These are phyloP conservation scores for Uromys caudimaculatus DNA, from an alignment of 2,797 vertebrate species.

Conservation along the genomic window DNA sequence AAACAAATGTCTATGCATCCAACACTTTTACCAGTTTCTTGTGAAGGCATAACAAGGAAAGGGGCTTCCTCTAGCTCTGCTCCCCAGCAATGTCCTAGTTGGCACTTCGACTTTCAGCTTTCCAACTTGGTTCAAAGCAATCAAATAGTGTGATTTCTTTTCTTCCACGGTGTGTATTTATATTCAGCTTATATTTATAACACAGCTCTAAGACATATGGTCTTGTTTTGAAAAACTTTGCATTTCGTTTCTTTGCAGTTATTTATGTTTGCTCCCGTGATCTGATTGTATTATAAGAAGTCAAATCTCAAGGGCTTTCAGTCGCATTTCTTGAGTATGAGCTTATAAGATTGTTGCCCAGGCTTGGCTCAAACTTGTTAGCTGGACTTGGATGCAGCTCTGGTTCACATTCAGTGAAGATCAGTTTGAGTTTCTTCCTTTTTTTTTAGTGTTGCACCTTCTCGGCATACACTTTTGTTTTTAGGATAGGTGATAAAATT, in stretches of 20 bases:
- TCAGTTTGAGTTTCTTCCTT: not conserved
- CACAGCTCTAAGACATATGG: not conserved
- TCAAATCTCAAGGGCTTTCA: not conserved
- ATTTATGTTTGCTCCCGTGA: not conserved
- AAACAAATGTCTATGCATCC: not conserved
- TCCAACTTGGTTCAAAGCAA: not conserved
- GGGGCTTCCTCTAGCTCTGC: not conserved
- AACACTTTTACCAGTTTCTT: not conserved
- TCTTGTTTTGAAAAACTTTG: constrained; percentile 31
- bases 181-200: constrained; percentile 35
- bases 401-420: not conserved
- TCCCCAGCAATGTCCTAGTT: not conserved
- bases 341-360: too few species aligned
- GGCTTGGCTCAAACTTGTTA: not conserved
- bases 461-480: not conserved
- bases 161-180: not conserved
- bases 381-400: not conserved
- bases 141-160: not conserved
- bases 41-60: not conserved
- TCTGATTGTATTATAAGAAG: not conserved
- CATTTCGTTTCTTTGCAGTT: not conserved
- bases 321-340: not conserved
- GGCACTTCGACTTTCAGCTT: not conserved
- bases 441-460: not conserved
- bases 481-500: not conserved